These are phyloP conservation scores for Sebastes minor DNA, from an alignment of 2,797 vertebrate genomes.

Conservation along the genomic window DNA sequence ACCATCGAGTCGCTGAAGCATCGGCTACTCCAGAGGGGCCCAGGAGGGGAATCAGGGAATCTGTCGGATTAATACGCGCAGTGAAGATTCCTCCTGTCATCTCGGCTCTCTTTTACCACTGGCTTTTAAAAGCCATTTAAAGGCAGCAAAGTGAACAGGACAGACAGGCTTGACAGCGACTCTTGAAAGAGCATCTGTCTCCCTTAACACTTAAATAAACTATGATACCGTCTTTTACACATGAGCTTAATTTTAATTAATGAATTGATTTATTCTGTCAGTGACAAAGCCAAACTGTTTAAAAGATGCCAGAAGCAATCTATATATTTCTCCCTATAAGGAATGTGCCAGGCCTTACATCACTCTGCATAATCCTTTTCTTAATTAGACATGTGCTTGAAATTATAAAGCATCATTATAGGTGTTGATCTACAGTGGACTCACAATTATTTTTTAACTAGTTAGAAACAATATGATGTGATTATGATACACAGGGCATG, in stretches of 20 bases:
- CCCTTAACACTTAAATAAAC: slow-evolving; percentile 81
- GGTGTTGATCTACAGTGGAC: slow-evolving; percentile 46
- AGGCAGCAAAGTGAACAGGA: slow-evolving; percentile 64
- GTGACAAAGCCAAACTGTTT: slow-evolving; percentile 66
- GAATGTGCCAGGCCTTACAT: slow-evolving; percentile 36
- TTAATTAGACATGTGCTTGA: slow-evolving; percentile 55
- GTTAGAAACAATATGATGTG: slow-evolving; percentile 7
- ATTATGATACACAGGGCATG: slow-evolving; percentile 8
- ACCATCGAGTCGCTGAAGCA: slow-evolving; percentile 66
- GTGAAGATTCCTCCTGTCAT: slow-evolving; percentile 73
- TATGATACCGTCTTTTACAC: slow-evolving; percentile 70
- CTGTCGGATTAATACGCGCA: slow-evolving; percentile 81
- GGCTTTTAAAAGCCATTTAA: slow-evolving; percentile 76
- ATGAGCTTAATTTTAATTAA: slow-evolving; percentile 79
- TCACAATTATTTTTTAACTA: slow-evolving; percentile 36
- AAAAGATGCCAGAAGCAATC: slow-evolving; percentile 67
- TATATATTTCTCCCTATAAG: slow-evolving; percentile 43
- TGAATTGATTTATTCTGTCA: slow-evolving; percentile 84
- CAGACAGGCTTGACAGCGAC: slow-evolving; percentile 66
- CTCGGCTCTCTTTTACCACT: slow-evolving; percentile 65
- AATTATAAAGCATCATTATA: slow-evolving; percentile 52
- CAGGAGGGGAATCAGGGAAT: slow-evolving; percentile 81
- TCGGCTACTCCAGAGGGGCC: slow-evolving; percentile 70
- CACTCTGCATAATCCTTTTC: slow-evolving; percentile 40
- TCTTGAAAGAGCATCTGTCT: slow-evolving; percentile 84